phyloP scores from a whole-genome alignment of 2,888 invertebrate genomes.

The Abrostola triplasia region DNA sequence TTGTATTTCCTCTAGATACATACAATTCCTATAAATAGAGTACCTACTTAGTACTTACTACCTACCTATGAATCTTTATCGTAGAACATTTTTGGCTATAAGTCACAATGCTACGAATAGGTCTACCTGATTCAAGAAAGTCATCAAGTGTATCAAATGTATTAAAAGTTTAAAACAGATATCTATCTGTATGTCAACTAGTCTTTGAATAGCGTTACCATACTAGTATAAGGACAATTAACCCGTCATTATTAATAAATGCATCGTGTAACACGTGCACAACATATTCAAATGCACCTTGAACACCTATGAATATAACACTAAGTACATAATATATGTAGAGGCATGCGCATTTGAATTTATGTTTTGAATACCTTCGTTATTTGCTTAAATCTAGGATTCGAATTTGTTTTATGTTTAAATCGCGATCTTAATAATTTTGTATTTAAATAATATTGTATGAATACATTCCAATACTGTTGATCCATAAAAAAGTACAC shows the following conservation, averaged over 20 bases:
- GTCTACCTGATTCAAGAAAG: conserved; percentile 34
- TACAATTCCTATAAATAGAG: too few relatives aligned
- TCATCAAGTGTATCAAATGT: conserved; percentile 21
- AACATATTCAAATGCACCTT: conserved; percentile 46
- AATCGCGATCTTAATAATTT: too few relatives aligned
- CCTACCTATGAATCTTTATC: too few relatives aligned
- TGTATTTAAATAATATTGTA: too few relatives aligned
- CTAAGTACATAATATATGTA: conserved; percentile 30
- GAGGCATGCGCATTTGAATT: conserved; percentile 21
- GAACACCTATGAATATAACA: conserved; percentile 37
- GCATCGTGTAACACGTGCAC: conserved; percentile 54
- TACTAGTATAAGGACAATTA: conserved; percentile 44
- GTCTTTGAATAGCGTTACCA: conserved; percentile 31
- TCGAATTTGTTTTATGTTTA: conserved; percentile 6
- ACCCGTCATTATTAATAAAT: conserved; percentile 51
- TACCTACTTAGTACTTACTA: too few relatives aligned
- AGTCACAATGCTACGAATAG: background rate
- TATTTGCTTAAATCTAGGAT: conserved; percentile 5
- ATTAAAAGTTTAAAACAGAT: conserved; percentile 32
- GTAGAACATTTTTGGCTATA: too few relatives aligned
- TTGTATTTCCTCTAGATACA: too few relatives aligned
- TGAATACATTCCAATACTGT: background rate
- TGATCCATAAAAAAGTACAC: too few relatives aligned
- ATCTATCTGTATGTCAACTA: conserved; percentile 28
- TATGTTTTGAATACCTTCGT: conserved; percentile 18